Conservation (phyloP, 2,888 invertebrate genomes). For the Mycalesis mineus region DNA sequence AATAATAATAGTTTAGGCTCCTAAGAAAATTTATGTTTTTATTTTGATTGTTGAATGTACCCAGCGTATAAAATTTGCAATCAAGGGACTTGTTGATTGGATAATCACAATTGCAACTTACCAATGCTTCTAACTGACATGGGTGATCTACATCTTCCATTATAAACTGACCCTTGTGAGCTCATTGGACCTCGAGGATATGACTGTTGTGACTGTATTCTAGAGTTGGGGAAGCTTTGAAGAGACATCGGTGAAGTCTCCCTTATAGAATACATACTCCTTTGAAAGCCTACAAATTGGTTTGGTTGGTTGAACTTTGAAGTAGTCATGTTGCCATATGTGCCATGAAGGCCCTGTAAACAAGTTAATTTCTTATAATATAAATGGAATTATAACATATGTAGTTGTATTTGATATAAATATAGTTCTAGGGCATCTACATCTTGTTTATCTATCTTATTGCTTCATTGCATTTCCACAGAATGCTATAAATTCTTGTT, state of each 20-base stretch:
- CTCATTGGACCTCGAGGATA: slow-evolving; percentile 38
- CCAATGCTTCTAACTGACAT: slow-evolving; percentile 56
- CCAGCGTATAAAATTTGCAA: too few relatives aligned
- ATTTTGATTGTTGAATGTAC: too few relatives aligned
- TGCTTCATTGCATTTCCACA: too few relatives aligned
- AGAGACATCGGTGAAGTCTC: slow-evolving; percentile 51
- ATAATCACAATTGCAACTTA: slow-evolving; percentile 31
- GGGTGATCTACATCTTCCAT: slow-evolving; percentile 55
- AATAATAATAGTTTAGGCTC: neutral
- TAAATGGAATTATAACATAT: too few relatives aligned
- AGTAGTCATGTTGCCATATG: slow-evolving; percentile 37
- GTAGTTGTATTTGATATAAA: too few relatives aligned
- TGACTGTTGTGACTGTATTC: slow-evolving; percentile 39
- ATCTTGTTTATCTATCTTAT: too few relatives aligned
- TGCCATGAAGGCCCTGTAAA: slow-evolving; percentile 45
- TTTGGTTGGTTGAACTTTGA: slow-evolving; percentile 48
- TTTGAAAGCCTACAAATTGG: slow-evolving; percentile 40
- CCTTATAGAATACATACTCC: slow-evolving; percentile 44
- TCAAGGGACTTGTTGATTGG: too few relatives aligned
- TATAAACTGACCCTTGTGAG: slow-evolving; percentile 45
- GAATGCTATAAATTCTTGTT: too few relatives aligned
- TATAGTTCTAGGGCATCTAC: too few relatives aligned
- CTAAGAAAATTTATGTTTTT: too few relatives aligned
- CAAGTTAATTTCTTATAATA: neutral
- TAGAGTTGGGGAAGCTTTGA: slow-evolving; percentile 42